Percentiles rank a stretch among this genome's conserved stretches.
Conservation (phyloP, 1,140 invertebrate species). For the Bombus impatiens region DNA sequence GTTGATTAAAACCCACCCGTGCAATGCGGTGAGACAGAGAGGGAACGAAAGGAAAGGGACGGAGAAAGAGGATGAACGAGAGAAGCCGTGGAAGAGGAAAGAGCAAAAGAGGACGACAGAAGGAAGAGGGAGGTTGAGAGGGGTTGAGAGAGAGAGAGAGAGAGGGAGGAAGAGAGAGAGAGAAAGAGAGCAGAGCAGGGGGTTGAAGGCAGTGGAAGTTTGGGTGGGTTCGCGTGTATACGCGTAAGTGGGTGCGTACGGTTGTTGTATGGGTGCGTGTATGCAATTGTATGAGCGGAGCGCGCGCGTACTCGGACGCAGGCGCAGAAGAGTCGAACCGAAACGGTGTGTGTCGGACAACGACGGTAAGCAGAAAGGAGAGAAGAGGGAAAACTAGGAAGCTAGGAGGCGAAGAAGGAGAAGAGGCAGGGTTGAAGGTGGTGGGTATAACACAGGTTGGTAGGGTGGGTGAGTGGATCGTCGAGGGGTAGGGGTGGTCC, state of each 20-base stretch:
- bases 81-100: background rate
- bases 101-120: background rate
- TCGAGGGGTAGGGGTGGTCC: conserved; percentile 64
- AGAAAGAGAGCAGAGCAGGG: background rate
- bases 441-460: conserved; percentile 30
- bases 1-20: conserved; percentile 79
- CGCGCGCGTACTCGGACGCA: conserved; percentile 37
- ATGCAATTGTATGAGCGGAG: conserved; percentile 15
- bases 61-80: background rate
- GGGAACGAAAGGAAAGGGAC: background rate
- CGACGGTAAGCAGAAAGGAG: conserved; percentile 50
- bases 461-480: conserved; percentile 34
- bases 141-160: background rate
- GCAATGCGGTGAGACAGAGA: conserved; percentile 49
- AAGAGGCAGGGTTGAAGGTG: conserved; percentile 38
- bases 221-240: conserved; percentile 59
- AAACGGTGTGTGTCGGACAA: background rate
- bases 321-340: conserved; percentile 6
- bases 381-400: conserved; percentile 56
- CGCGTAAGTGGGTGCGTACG: conserved; percentile 37
- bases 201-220: conserved; percentile 40
- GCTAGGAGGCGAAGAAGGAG: conserved; percentile 36
- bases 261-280: conserved; percentile 42
- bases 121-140: background rate
- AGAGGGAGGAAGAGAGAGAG: background rate